These are phyloP conservation scores for Macropus fuliginosus DNA, from an alignment of 2,797 vertebrate genomes.

Conservation along the genomic window DNA sequence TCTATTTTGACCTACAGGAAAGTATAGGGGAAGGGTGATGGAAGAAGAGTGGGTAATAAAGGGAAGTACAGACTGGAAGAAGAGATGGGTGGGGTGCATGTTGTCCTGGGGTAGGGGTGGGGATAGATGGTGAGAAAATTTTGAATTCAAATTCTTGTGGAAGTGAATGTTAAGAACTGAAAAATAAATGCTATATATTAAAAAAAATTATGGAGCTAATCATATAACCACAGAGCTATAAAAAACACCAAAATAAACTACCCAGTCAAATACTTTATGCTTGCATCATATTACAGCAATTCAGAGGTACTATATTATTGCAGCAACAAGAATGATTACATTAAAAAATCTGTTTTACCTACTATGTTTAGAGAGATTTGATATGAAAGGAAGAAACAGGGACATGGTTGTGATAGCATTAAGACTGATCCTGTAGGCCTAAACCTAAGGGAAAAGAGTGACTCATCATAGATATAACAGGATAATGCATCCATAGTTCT, in stretches of 20 bases:
- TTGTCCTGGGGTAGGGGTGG: no score
- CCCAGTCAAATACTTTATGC: background rate
- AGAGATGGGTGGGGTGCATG: no score
- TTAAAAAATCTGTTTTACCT: background rate
- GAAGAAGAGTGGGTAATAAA: no score
- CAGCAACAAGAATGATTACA: background rate
- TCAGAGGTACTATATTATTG: background rate
- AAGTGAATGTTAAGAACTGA: no score
- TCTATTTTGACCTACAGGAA: no score
- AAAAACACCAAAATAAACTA: background rate
- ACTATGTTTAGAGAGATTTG: background rate
- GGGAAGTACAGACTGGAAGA: no score
- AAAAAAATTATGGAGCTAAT: background rate
- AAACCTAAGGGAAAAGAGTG: background rate
- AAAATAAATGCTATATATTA: no score
- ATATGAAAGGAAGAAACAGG: background rate
- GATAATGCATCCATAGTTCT: background rate
- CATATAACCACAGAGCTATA: background rate
- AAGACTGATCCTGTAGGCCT: background rate
- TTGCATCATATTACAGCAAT: background rate
- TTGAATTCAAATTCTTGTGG: no score
- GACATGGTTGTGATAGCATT: background rate
- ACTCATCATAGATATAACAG: background rate
- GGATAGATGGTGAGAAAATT: no score
- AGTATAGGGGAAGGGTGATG: no score